Evolutionary conservation across 2,797 vertebrate genomes (phyloP), one percentile per base, ranked within the genome.

Genomic region (Poeciliopsis infans): DNA sequence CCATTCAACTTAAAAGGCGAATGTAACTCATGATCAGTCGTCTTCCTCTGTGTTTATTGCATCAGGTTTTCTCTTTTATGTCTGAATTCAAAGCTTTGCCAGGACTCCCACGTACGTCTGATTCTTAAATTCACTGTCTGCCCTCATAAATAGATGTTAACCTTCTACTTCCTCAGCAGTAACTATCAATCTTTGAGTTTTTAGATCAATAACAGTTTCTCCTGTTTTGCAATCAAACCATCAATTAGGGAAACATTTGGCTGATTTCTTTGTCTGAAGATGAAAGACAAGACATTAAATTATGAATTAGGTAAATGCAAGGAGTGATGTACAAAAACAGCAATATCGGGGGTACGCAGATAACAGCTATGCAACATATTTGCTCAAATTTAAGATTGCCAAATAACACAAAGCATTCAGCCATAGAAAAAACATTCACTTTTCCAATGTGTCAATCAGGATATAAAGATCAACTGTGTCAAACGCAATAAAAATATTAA

Each of bases 41-140:
- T 78, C 70, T 79, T 73, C 72, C 78, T 79, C 88, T 76, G 55
- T 78, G 33, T 87, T 89, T 92, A 81, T 83, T 77, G 75, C 86
- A 88, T 91, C 84, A 83, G 78, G 70, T 78, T 93, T 91, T 89
- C 91, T 88, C 86, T 93, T 95, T 95, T 80, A 93, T 91, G 90
- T 88, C 72, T 85, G 78, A 86, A 90, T 91, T 94, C 91, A 95
- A 93, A 93, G 90, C 90, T 80, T 85, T 84, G 81, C 78, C 53
- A 73, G 81, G 84, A 87, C 93, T 87, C 93, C 91, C 81, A 93
- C 90, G n/a, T 84, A 74, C 15, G 89, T 93, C 83, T 91, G 89
- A 89, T 80, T 85, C 77, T 77, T 83, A 82, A 87, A 89, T 87
- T 83, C 82, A 79, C 85, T 51, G 53, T 87, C 85, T 77, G 68